A percentile compares a stretch with the other conserved stretches of the same genome.
Evolutionary conservation across 2,113 vertebrate genomes (phyloP).

Genomic region (Festucalex cinctus): DNA sequence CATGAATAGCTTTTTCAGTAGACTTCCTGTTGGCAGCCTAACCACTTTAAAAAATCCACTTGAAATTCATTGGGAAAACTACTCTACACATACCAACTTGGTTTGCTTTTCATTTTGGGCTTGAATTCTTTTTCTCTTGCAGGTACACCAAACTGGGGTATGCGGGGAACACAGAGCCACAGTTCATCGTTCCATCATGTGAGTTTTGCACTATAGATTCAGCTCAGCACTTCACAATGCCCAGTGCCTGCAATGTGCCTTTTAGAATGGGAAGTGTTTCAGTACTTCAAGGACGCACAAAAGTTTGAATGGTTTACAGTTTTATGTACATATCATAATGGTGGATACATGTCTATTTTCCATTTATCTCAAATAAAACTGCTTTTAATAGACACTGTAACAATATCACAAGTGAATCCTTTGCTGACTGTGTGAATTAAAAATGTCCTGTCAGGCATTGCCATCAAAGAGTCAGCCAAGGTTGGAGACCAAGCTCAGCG

Average conservation of each 20-base stretch:
- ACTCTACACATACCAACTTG: background rate
- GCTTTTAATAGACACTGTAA: background rate
- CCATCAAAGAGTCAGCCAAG: conserved; percentile 97
- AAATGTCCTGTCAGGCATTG: conserved; percentile 80
- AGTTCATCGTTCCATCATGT: conserved; percentile 99
- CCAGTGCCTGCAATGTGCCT: background rate
- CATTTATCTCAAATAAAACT: background rate
- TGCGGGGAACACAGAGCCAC: conserved; percentile 96
- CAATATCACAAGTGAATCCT: background rate
- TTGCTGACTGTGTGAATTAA: background rate
- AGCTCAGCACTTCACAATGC: background rate
- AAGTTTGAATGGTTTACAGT: background rate
- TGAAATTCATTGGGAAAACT: conserved; percentile 13
- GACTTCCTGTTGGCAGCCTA: background rate
- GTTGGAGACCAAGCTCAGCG: conserved; percentile 95
- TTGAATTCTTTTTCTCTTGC: conserved; percentile 62
- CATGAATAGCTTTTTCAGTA: background rate
- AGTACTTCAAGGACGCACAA: background rate
- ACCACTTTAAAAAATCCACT: background rate
- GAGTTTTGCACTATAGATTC: conserved; percentile 62
- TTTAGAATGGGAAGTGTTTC: background rate
- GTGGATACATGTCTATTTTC: background rate
- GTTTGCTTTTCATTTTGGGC: background rate
- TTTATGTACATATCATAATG: background rate
- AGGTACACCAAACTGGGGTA: conserved; percentile 98